These are phyloP conservation scores for Harpalus rufipes DNA, from an alignment of 2,888 invertebrate species.

Conservation along the genomic window DNA sequence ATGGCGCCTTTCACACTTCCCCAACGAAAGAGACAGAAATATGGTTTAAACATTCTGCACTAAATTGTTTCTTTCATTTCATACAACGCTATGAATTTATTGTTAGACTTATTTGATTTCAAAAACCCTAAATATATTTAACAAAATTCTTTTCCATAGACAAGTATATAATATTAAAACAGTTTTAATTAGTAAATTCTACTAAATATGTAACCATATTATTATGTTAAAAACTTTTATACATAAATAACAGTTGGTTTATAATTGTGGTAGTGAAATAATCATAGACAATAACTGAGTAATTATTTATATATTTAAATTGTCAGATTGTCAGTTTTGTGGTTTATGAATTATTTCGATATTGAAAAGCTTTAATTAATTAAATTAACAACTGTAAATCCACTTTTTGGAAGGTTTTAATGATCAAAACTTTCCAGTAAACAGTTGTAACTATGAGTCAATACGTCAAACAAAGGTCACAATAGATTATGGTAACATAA, in stretches of 20 bases:
- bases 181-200: too few relatives aligned
- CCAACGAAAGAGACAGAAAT: background rate
- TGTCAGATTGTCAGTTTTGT: conserved; percentile 5
- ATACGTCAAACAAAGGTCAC: background rate
- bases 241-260: background rate
- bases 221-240: too few relatives aligned
- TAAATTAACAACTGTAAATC: background rate
- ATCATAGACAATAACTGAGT: background rate
- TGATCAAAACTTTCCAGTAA: background rate
- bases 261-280: background rate
- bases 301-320: conserved; percentile 2
- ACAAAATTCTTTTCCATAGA: too few relatives aligned
- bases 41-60: background rate
- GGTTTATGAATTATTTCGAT: conserved; percentile 6
- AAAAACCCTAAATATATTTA: background rate
- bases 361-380: conserved; percentile 7
- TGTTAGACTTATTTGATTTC: background rate
- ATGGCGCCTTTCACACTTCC: background rate
- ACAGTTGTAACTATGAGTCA: background rate
- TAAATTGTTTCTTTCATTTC: background rate
- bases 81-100: background rate
- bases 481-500: background rate
- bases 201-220: too few relatives aligned
- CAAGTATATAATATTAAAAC: too few relatives aligned
- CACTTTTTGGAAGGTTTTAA: background rate